Percentiles rank a stretch among this genome's conserved stretches.
Conservation (phyloP, 2,113 vertebrate species). For the Castor canadensis region DNA sequence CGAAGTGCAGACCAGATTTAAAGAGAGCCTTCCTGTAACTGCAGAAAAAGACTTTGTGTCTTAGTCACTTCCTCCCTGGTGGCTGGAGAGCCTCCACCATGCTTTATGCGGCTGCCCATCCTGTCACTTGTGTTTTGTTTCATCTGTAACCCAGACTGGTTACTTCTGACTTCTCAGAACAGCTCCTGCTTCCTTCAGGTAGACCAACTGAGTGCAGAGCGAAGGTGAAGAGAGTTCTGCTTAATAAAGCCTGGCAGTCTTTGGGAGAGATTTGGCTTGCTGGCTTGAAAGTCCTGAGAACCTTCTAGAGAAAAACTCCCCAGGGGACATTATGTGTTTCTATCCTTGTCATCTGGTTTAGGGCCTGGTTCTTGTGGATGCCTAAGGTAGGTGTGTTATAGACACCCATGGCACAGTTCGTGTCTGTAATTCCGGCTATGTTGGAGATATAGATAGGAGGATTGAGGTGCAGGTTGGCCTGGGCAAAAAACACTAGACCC, state of each 20-base stretch:
- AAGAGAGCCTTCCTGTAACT: not conserved
- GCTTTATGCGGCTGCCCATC: not conserved
- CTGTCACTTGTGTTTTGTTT: not conserved
- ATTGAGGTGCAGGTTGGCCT: too few relatives aligned
- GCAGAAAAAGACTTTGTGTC: not conserved
- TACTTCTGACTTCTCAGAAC: conserved; percentile 16
- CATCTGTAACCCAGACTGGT: conserved; percentile 2
- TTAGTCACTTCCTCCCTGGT: conserved; percentile 57
- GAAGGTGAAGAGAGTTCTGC: not conserved
- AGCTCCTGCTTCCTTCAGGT: not conserved
- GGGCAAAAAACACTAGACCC: too few relatives aligned
- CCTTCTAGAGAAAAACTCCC: not conserved
- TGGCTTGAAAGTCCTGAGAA: not conserved
- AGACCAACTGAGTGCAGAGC: not conserved
- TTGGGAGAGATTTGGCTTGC: not conserved
- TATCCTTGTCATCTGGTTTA: not conserved
- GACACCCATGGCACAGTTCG: too few relatives aligned
- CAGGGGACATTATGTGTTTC: not conserved
- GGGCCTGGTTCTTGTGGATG: not conserved
- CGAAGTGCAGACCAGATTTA: not conserved
- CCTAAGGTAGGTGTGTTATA: not conserved
- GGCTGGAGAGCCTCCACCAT: not conserved
- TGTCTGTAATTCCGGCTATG: too few relatives aligned
- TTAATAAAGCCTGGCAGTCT: not conserved
- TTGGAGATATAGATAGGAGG: too few relatives aligned